Percentiles rank a stretch among this genome's conserved stretches.
Conservation (phyloP, 2,797 vertebrate species). For the Eidolon dupreanum region DNA sequence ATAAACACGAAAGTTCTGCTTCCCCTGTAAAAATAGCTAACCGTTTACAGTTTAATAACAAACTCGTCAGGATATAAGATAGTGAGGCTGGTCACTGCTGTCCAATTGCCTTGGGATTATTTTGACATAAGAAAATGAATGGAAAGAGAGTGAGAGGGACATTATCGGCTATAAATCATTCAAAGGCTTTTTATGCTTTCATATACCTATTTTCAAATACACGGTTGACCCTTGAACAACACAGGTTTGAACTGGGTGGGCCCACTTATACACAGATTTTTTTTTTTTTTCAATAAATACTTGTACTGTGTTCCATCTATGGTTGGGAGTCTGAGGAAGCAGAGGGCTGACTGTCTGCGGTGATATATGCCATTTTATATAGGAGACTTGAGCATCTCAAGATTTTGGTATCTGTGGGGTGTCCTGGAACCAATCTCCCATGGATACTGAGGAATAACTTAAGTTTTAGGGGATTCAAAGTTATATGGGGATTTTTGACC, state of each 20-base stretch:
- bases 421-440: background rate
- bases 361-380: background rate
- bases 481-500: background rate
- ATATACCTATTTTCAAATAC: conserved; percentile 45
- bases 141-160: conserved; percentile 50
- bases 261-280: background rate
- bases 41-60: conserved; percentile 67
- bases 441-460: background rate
- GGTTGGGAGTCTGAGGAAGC: background rate
- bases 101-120: conserved; percentile 63
- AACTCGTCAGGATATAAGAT: conserved; percentile 37
- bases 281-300: background rate
- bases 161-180: conserved; percentile 73
- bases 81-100: conserved; percentile 64
- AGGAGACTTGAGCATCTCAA: background rate
- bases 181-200: conserved; percentile 72
- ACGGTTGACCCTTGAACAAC: background rate
- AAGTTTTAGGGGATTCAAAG: background rate
- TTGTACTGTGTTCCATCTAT: background rate
- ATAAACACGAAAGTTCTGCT: background rate
- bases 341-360: background rate
- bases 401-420: background rate
- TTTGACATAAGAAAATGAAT: conserved; percentile 63
- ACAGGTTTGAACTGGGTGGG: background rate
- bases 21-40: background rate